Percentiles rank a stretch among this genome's conserved stretches.
Evolutionary conservation across 2,113 vertebrate genomes (phyloP).

Genomic region (Platysteira castanea): DNA sequence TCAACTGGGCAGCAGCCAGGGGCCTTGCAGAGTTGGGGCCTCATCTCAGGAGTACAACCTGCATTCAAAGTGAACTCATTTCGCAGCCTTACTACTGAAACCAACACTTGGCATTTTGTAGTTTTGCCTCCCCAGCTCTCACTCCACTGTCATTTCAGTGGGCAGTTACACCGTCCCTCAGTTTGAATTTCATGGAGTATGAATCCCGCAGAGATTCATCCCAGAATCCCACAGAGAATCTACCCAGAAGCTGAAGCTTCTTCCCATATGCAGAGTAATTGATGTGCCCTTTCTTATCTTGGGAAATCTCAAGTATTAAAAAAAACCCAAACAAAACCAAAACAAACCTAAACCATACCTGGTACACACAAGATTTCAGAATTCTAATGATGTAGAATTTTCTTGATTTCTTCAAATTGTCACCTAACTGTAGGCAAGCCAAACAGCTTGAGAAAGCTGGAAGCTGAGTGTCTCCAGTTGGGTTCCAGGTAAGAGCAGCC

Average conservation of each 20-base stretch:
- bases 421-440: neutral
- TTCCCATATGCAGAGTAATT: neutral
- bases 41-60: neutral
- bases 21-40: neutral
- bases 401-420: neutral
- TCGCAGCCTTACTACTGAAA: conserved; percentile 63
- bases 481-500: neutral
- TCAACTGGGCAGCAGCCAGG: neutral
- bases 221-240: neutral
- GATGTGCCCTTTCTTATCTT: conserved; percentile 32
- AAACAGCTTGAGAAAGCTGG: neutral
- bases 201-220: neutral
- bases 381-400: conserved; percentile 7
- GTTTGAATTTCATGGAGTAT: neutral
- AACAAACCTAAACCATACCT: neutral
- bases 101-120: neutral
- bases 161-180: neutral
- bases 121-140: neutral
- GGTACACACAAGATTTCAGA: neutral
- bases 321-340: neutral
- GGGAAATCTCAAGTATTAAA: conserved; percentile 22
- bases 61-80: neutral
- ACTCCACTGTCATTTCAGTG: neutral
- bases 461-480: neutral
- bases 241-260: neutral